phyloP scores from a whole-genome alignment of 1,140 invertebrate species.

The Nymphalis io region DNA sequence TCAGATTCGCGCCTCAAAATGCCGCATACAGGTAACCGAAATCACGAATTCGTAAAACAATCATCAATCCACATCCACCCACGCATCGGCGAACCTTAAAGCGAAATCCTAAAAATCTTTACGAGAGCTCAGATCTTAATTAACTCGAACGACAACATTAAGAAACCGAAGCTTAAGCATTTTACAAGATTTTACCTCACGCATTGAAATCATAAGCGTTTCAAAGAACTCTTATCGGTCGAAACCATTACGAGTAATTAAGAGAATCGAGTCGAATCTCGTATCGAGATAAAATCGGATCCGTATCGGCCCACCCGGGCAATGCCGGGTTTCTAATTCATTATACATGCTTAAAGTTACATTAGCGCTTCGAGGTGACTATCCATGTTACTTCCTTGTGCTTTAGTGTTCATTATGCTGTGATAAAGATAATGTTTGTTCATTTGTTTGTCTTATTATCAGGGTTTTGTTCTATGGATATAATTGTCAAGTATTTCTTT shows the following conservation, averaged over 20 bases:
- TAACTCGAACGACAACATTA: conserved; percentile 59
- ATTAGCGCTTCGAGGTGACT: conserved; percentile 49
- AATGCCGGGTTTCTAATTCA: conserved; percentile 63
- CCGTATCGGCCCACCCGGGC: conserved; percentile 68
- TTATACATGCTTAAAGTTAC: conserved; percentile 69
- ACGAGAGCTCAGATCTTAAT: conserved; percentile 62
- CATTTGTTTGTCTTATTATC: conserved; percentile 2
- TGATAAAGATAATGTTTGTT: background rate
- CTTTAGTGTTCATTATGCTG: conserved; percentile 1
- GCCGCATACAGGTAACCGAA: conserved; percentile 67
- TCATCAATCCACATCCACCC: conserved; percentile 33
- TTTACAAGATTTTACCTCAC: conserved; percentile 65
- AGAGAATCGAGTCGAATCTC: conserved; percentile 51
- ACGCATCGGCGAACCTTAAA: conserved; percentile 41
- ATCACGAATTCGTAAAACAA: conserved; percentile 16
- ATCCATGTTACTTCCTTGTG: conserved; percentile 34
- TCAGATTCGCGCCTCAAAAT: conserved; percentile 52
- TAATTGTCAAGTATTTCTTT: background rate
- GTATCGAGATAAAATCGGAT: conserved; percentile 65
- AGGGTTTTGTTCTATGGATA: background rate
- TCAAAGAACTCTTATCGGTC: conserved; percentile 71
- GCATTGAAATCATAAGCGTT: conserved; percentile 79
- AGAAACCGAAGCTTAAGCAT: conserved; percentile 40
- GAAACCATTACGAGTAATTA: conserved; percentile 74
- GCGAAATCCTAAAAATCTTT: conserved; percentile 35